Conservation (phyloP, 1,140 invertebrate species). For the Ylistrum balloti region DNA sequence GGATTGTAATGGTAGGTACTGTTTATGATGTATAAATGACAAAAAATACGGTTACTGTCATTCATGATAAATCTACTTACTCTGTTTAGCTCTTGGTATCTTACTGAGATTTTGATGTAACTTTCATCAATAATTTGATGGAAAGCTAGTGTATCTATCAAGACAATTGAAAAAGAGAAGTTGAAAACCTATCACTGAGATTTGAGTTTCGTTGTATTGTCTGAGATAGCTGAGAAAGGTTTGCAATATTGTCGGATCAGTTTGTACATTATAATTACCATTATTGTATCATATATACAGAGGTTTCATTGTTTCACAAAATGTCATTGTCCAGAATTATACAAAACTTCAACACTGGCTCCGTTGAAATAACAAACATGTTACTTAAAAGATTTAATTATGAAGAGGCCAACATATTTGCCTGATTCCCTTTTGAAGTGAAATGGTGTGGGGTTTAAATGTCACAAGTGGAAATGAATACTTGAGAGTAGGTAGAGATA, state of each 20-base stretch:
- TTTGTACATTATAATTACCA: background rate
- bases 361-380: background rate
- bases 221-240: background rate
- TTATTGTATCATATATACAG: background rate
- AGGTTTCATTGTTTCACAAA: background rate
- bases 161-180: background rate
- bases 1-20: too few species aligned
- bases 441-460: slow-evolving; percentile 23
- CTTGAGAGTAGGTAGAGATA: background rate
- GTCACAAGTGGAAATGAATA: slow-evolving; percentile 25
- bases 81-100: background rate
- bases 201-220: too few species aligned
- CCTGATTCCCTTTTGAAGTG: background rate
- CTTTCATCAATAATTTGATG: background rate
- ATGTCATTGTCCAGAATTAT: background rate
- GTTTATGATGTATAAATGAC: too few species aligned
- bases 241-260: background rate
- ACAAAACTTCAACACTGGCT: background rate
- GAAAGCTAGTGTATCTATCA: background rate
- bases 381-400: slow-evolving; percentile 12
- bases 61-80: too few species aligned
- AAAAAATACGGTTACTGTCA: too few species aligned
- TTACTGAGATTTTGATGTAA: background rate
- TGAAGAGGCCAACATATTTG: slow-evolving; percentile 16
- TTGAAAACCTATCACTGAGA: background rate